phyloP scores from a whole-genome alignment of 2,113 vertebrate genomes.

The Chionomys nivalis region DNA sequence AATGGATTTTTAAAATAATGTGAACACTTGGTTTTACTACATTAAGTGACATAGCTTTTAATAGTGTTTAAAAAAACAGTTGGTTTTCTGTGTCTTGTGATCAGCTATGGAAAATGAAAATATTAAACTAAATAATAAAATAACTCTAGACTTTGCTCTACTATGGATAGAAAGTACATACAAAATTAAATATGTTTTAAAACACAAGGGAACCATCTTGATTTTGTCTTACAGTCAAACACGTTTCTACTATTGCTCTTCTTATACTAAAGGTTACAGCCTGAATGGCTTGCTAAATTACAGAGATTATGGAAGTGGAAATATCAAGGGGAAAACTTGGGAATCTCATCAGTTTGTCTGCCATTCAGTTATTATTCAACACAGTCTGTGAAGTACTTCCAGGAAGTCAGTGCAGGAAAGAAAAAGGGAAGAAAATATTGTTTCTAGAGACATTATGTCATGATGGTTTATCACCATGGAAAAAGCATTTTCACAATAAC shows the following conservation, averaged over 20 bases:
- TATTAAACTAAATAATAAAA: neutral
- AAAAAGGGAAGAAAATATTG: neutral
- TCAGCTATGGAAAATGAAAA: neutral
- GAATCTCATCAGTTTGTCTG: neutral
- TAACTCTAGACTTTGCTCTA: neutral
- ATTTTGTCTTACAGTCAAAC: neutral
- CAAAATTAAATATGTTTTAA: conserved; percentile 64
- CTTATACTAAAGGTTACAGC: neutral
- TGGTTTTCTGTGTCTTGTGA: neutral
- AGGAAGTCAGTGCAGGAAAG: neutral
- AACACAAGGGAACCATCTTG: neutral
- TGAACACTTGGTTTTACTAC: conserved; percentile 2
- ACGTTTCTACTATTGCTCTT: neutral
- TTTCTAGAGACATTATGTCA: neutral
- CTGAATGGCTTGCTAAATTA: neutral
- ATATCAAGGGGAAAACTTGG: neutral
- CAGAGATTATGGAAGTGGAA: neutral
- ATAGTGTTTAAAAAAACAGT: neutral
- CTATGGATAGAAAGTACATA: conserved; percentile 25
- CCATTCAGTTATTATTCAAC: neutral
- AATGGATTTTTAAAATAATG: neutral
- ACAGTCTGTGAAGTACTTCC: neutral
- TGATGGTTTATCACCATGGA: neutral
- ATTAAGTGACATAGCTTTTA: neutral
- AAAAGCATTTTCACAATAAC: neutral